Conservation (phyloP, 2,797 vertebrate species). For the Pseudochaenichthys georgianus region DNA sequence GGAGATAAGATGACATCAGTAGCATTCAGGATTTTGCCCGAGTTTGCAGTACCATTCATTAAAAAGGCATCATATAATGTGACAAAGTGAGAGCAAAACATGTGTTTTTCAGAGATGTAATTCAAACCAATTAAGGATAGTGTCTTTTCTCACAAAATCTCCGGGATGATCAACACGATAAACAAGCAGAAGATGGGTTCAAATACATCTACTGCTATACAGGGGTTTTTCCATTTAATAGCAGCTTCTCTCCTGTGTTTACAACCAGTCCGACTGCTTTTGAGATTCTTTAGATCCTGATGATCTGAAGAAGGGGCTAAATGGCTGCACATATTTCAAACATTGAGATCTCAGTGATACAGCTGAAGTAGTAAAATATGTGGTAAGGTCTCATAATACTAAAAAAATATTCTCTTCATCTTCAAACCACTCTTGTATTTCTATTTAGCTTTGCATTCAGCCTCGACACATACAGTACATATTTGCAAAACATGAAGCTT, state of each 20-base stretch:
- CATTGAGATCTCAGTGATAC: conserved; percentile 3
- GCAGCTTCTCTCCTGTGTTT: conserved; percentile 10
- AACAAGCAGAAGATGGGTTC: conserved; percentile 33
- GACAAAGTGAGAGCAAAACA: conserved; percentile 30
- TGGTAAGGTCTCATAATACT: not conserved
- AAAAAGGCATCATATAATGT: conserved; percentile 49
- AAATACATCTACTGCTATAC: conserved; percentile 23
- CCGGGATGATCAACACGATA: conserved; percentile 46
- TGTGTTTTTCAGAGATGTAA: conserved; percentile 46
- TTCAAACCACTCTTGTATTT: not conserved
- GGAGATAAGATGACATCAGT: conserved; percentile 55
- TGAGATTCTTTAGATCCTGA: conserved; percentile 12
- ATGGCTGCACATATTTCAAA: conserved; percentile 18
- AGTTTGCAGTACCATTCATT: conserved; percentile 48
- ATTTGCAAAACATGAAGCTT: not conserved
- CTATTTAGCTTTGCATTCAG: conserved; percentile 4
- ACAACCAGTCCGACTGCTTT: conserved; percentile 23
- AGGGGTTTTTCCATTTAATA: conserved; percentile 25
- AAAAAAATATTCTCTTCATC: not conserved
- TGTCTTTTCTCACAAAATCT: conserved; percentile 32
- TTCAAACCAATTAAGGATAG: conserved; percentile 48
- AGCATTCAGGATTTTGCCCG: conserved; percentile 27
- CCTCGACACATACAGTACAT: not conserved
- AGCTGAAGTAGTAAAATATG: conserved; percentile 11
- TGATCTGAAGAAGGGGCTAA: conserved; percentile 16